Evolutionary conservation across 2,797 vertebrate genomes (phyloP).

Genomic region (Podarcis lilfordi): DNA sequence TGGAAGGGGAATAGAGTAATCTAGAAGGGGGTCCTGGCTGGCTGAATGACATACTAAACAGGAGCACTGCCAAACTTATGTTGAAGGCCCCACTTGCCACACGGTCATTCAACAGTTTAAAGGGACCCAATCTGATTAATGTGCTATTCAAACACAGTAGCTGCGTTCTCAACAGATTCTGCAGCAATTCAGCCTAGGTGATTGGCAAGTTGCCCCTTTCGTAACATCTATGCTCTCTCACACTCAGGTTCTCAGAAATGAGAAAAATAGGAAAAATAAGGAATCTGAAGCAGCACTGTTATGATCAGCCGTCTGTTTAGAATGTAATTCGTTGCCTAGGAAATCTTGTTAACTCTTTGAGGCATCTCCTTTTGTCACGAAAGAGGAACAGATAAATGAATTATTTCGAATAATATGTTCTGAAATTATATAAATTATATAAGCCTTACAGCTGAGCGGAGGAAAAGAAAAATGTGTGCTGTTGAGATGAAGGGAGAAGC

Average conservation of each 20-base stretch:
- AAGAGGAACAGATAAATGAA: constrained; percentile 15
- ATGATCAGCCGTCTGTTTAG: constrained; percentile 14
- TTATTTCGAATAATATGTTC: background rate
- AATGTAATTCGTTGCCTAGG: constrained; percentile 37
- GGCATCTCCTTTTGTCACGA: constrained; percentile 21
- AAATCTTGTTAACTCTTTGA: background rate
- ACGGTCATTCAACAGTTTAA: background rate
- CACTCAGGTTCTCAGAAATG: background rate
- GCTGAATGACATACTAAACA: background rate
- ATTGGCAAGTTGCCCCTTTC: background rate
- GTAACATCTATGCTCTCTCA: background rate
- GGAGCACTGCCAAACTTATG: background rate
- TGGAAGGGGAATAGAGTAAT: background rate
- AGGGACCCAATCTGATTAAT: background rate
- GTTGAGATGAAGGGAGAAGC: background rate
- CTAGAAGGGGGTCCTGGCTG: background rate
- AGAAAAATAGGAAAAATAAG: background rate
- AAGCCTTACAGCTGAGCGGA: no score
- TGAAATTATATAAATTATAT: background rate
- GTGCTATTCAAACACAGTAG: background rate
- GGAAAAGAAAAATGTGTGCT: no score
- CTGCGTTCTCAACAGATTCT: background rate
- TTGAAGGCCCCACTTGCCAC: no score
- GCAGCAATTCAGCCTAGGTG: background rate
- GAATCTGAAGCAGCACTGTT: constrained; percentile 5